phyloP scores from a whole-genome alignment of 1,140 invertebrate species.

The Drosophila teissieri region DNA sequence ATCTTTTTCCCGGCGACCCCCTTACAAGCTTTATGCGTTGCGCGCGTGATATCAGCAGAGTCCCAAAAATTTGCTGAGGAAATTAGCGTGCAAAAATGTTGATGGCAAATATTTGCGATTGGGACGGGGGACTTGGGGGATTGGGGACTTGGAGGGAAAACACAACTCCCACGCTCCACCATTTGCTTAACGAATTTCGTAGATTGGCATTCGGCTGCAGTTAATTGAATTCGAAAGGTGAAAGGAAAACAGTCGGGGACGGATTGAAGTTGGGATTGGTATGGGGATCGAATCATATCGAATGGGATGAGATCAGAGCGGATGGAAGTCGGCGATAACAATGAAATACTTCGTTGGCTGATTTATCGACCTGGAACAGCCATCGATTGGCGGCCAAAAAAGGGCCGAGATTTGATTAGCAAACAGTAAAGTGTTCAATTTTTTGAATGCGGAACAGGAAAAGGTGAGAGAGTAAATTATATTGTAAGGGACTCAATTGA shows the following conservation, averaged over 20 bases:
- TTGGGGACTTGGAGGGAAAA: too few relatives aligned
- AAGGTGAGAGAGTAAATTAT: constrained; percentile 7
- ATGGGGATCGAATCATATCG: constrained; percentile 12
- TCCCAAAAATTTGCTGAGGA: constrained; percentile 70
- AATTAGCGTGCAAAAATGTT: constrained; percentile 82
- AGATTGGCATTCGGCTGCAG: constrained; percentile 77
- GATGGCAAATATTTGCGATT: constrained; percentile 76
- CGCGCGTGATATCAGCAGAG: constrained; percentile 78
- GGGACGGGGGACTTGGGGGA: background rate
- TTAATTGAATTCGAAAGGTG: constrained; percentile 83
- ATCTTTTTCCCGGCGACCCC: constrained; percentile 24
- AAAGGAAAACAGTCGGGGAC: constrained; percentile 57
- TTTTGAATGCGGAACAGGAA: constrained; percentile 31
- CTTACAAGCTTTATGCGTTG: constrained; percentile 62
- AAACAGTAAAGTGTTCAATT: constrained; percentile 22
- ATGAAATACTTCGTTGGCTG: constrained; percentile 70
- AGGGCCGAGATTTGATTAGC: constrained; percentile 62
- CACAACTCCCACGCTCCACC: constrained; percentile 70
- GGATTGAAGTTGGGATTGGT: constrained; percentile 31
- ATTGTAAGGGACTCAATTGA: constrained; percentile 4
- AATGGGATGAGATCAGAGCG: background rate
- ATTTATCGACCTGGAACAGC: constrained; percentile 57
- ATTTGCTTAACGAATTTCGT: constrained; percentile 77
- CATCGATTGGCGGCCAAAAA: constrained; percentile 35
- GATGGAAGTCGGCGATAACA: constrained; percentile 58